phyloP scores from a whole-genome alignment of 2,888 invertebrate genomes.

The Chalcosyrphus nemorum region DNA sequence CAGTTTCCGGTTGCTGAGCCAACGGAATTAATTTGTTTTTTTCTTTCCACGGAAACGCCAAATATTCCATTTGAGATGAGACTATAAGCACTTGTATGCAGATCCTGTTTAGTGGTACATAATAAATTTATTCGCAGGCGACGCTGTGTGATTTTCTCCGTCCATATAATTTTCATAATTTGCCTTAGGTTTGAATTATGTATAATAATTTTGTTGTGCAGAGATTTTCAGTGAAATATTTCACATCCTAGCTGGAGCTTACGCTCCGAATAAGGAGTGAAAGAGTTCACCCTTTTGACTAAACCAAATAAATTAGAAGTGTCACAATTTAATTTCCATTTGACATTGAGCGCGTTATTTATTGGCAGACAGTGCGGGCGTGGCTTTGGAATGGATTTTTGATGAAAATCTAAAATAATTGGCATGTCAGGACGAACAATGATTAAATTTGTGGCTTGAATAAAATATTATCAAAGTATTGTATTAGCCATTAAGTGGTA shows the following conservation, averaged over 20 bases:
- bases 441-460: background rate
- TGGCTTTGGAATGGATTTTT: background rate
- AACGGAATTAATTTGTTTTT: background rate
- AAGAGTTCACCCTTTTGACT: no score
- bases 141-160: background rate
- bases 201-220: background rate
- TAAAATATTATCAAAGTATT: background rate
- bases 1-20: background rate
- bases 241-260: background rate
- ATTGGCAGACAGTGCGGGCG: background rate
- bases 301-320: slow-evolving; percentile 20
- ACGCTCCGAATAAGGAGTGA: background rate
- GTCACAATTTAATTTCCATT: background rate
- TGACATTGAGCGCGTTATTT: slow-evolving; percentile 17
- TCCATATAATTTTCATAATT: background rate
- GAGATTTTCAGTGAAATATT: background rate
- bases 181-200: background rate
- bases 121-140: background rate
- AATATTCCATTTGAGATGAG: background rate
- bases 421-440: background rate
- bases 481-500: background rate
- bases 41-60: background rate
- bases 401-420: background rate
- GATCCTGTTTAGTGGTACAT: background rate
- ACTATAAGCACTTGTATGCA: background rate